A percentile compares a stretch with the other conserved stretches of the same genome.
Conservation (phyloP, 2,888 invertebrate genomes). For the Hypomecis atomaria region DNA sequence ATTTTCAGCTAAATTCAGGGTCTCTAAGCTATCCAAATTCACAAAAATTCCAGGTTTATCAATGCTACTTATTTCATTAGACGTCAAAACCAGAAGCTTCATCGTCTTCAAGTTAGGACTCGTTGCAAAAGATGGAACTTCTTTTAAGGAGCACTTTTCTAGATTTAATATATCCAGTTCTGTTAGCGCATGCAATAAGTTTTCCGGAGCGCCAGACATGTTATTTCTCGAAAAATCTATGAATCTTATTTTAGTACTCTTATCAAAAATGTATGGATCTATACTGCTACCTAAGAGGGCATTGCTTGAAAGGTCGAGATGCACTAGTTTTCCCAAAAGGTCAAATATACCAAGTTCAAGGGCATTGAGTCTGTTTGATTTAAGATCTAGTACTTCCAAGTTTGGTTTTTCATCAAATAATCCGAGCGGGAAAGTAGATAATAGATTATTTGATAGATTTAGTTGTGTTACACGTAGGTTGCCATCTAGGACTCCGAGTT, state of each 20-base stretch:
- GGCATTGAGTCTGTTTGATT: conserved; percentile 52
- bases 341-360: conserved; percentile 59
- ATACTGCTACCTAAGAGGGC: conserved; percentile 52
- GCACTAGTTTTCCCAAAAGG: conserved; percentile 51
- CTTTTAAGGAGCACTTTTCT: conserved; percentile 54
- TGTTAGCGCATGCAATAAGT: conserved; percentile 52
- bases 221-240: conserved; percentile 64
- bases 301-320: conserved; percentile 61
- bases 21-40: conserved; percentile 60
- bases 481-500: conserved; percentile 58
- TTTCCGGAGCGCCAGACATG: conserved; percentile 54
- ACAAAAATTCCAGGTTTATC: conserved; percentile 46
- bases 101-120: conserved; percentile 59
- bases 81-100: conserved; percentile 59
- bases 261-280: conserved; percentile 54
- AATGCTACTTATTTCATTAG: conserved; percentile 60
- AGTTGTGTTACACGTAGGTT: conserved; percentile 49
- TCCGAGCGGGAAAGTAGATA: conserved; percentile 57
- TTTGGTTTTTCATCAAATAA: conserved; percentile 59
- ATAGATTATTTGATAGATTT: conserved; percentile 59
- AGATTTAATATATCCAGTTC: conserved; percentile 54
- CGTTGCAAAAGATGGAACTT: conserved; percentile 61
- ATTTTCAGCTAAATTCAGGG: conserved; percentile 64
- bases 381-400: conserved; percentile 58
- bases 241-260: conserved; percentile 47